Percentiles rank a stretch among this genome's conserved stretches.
phyloP scores from a whole-genome alignment of 2,797 vertebrate genomes.

The Pseudochirops cupreus region DNA sequence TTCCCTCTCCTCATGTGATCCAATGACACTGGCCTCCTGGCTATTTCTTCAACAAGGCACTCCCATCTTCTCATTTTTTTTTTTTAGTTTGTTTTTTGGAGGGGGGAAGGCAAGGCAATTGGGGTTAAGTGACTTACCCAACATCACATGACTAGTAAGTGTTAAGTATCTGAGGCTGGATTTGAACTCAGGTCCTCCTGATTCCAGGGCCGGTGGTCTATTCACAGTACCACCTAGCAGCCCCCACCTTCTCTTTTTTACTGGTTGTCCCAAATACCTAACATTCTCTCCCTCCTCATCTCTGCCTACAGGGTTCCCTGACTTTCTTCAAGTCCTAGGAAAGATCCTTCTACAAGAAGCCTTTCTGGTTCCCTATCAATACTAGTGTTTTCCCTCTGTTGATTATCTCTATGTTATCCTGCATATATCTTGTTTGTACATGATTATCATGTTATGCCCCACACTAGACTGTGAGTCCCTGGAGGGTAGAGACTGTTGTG shows the following conservation, averaged over 20 bases:
- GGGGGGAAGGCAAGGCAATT: no score
- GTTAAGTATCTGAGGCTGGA: no score
- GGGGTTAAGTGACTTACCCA: no score
- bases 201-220: no score
- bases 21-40: not conserved
- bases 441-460: not conserved
- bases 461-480: not conserved
- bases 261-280: not conserved
- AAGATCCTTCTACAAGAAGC: no score
- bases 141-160: no score
- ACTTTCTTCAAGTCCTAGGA: not conserved
- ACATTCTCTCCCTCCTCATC: not conserved
- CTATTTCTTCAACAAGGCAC: not conserved
- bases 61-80: not conserved
- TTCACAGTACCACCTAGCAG: no score
- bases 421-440: not conserved
- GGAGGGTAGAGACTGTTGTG: not conserved
- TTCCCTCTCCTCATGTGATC: not conserved
- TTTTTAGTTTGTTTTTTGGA: no score
- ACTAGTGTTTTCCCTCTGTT: no score
- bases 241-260: no score
- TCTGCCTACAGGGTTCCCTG: not conserved
- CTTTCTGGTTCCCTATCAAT: not conserved
- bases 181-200: no score
- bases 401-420: no score